Evolutionary conservation across 2,888 invertebrate genomes (phyloP).

Genomic region (Ditylenchus weischeri): DNA sequence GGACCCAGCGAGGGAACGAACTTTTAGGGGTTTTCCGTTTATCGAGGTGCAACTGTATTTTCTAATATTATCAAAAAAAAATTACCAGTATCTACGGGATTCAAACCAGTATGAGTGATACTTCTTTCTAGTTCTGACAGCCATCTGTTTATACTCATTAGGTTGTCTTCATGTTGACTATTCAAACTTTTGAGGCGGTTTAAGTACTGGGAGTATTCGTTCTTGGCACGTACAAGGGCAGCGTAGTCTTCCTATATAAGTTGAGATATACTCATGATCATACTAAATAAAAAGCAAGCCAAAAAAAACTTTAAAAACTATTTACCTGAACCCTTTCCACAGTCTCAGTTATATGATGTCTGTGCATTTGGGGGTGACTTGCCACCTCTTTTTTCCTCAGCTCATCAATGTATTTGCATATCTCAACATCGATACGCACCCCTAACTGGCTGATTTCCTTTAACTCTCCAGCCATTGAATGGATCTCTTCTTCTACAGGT

Average conservation of each 20-base stretch:
- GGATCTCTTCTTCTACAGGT: conserved; percentile 34
- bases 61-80: neutral
- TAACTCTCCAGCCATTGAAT: conserved; percentile 22
- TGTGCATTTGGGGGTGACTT: conserved; percentile 25
- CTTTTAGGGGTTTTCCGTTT: too few species aligned
- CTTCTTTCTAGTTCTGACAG: conserved; percentile 22
- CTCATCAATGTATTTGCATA: conserved; percentile 31
- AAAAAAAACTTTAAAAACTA: neutral
- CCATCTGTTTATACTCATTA: conserved; percentile 23
- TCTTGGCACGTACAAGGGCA: conserved; percentile 22
- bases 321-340: conserved; percentile 26
- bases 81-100: neutral
- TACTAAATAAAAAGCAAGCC: neutral
- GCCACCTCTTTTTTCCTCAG: conserved; percentile 26
- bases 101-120: neutral
- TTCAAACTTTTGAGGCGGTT: conserved; percentile 23
- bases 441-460: conserved; percentile 31
- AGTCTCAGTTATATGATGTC: conserved; percentile 29
- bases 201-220: conserved; percentile 27
- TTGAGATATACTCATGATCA: too few species aligned
- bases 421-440: conserved; percentile 32
- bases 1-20: too few species aligned
- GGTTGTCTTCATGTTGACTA: conserved; percentile 26
- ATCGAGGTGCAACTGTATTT: too few species aligned
- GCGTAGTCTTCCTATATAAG: conserved; percentile 20